Evolutionary conservation across 2,888 invertebrate genomes (phyloP), one percentile per base, ranked within the genome.

Genomic region (Epistrophe eligans): DNA sequence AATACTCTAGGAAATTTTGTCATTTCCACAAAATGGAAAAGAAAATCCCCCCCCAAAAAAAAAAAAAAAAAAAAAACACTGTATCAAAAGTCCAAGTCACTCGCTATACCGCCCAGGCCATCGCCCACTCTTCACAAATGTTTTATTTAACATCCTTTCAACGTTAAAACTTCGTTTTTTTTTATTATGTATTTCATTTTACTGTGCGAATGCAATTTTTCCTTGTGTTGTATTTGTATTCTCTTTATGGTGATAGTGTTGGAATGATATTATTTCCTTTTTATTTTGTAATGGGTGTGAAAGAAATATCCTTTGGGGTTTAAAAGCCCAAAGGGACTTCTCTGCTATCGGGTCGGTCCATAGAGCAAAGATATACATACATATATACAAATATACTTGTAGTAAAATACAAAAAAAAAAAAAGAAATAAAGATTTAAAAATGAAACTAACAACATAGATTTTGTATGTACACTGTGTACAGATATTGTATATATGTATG

Each of bases 131-230:
- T 4, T 10, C 8, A 9, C 66, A 66, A 77, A 77, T 84, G 77
- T 77, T 84, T 84, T 80, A 80, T 81, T 84, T 80, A 81, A 84
- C 72, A 73, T 80, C 81, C 72, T 72, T 77, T 84, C 72, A 73
- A 77, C 81, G 62, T 60, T 60, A 62, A 84, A 81, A 67, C 45
- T 60, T 80, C 45, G 71, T 74, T 52, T 64, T 38, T 45, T 15
- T 66, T 64, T 64, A 45, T 11, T 24, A 24, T 45, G 35, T 35
- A 35, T 62, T 43, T 17, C 28, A n/a, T 64, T 45, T 32, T 58
- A 58, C 8, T 50, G 67, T 52, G 35, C 24, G 4, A 48, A 17
- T 60, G 60, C 38, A 19, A 48, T 19, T 67, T 17, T 15, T 67
- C 5, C n/a, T 52, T 50, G 32, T 38, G 38, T 66, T 48, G 48